Base-by-base conservation (phyloP, 2,888 invertebrate genomes). In the Autographa pulchrina region DNA sequence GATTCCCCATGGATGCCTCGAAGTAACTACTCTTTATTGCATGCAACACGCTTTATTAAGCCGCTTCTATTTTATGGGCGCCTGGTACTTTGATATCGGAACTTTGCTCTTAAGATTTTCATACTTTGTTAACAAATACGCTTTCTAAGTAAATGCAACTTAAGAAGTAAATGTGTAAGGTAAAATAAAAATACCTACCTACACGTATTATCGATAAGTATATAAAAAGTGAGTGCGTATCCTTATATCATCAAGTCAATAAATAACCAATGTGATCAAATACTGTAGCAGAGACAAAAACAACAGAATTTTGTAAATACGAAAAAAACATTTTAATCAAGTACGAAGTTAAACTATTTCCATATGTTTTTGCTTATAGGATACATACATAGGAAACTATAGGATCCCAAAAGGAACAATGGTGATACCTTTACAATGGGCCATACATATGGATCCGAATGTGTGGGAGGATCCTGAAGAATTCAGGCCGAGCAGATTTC, bases 381-480 rank as follows among this genome's bases (percentile, higher is more conserved):
- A 97, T 59, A 96, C 96, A 0, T 92, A 90, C 74, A 88, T 98
- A 48, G 96, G 94, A 9, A 96, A 96, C n/a, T 98, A 96, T 87
- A 92, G 87, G 68, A 96, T 98, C 65, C 97, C 97, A 0, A 97
- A 97, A 88, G 96, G 97, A 84, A 87, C 97, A 78, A 96, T 98
- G 98, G 93, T 98, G 16, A 93, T 98, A n/a, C 97, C 98, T 0
- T 90, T 98, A 20, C 97, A 97, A 85, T 98, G 98, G 98, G 97
- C 98, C 0, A 92, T 98, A 11, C 98, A 98, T 86, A 97, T 97
- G 96, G 96, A 98, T 84, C 96, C 97, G 0, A 86, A 92, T 1
- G 90, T 96, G 32, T 98, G 98, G 97, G 91, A 96, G 0, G 91
- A 97, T 38, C 98, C 98, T 0, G 96, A 97, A 5, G 87, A 92